These are phyloP conservation scores for Catalaphyllia jardinei DNA, from an alignment of 64 coral and sea anemone genomes.

Conservation along the genomic window DNA sequence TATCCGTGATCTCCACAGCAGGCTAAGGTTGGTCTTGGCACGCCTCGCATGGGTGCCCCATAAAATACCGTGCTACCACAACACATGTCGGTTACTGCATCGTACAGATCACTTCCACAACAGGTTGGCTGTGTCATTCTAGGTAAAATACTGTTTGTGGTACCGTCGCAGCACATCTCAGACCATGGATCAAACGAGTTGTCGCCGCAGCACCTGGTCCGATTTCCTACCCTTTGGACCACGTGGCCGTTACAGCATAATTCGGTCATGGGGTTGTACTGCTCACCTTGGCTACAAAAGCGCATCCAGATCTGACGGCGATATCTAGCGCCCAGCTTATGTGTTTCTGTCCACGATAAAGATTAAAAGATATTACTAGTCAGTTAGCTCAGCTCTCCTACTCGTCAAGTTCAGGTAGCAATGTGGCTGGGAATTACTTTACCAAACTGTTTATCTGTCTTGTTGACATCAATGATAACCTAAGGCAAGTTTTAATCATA, in stretches of 20 bases:
- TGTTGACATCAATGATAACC: too few relatives aligned
- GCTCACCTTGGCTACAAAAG: background rate
- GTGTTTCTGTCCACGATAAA: background rate
- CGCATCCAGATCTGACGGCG: background rate
- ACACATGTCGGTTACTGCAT: background rate
- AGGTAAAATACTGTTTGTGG: background rate
- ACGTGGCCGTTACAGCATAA: background rate
- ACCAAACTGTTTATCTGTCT: too few relatives aligned
- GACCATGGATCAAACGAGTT: background rate
- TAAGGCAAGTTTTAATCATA: too few relatives aligned
- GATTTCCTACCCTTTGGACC: background rate
- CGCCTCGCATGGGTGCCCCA: background rate
- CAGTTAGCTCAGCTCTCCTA: too few relatives aligned
- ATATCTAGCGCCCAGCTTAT: background rate
- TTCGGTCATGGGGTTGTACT: background rate
- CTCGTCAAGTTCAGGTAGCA: too few relatives aligned
- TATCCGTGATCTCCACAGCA: background rate
- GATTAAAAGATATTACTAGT: background rate
- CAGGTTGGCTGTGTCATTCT: background rate
- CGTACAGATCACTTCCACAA: background rate
- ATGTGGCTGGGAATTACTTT: too few relatives aligned
- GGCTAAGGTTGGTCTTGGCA: background rate
- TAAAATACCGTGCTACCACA: background rate
- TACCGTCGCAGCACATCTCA: background rate
- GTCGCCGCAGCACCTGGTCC: background rate